Conservation (phyloP, 92 coral and sea anemone genomes). For the Bergia sp. region DNA sequence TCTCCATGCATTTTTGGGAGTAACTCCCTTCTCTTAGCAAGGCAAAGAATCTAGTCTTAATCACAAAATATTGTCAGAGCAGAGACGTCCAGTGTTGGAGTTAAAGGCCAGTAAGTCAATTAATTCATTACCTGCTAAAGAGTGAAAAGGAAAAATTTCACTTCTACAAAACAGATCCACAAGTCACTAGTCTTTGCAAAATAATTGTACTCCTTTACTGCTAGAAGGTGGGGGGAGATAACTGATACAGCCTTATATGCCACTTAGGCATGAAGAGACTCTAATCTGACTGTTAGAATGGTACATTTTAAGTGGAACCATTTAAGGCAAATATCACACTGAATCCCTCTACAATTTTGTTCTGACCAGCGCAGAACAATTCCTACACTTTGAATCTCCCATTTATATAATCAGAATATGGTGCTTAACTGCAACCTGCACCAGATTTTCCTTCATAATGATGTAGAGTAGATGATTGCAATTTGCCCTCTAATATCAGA, state of each 20-base stretch:
- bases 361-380: conserved; percentile 25
- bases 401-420: too few relatives aligned
- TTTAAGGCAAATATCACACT: conserved; percentile 49
- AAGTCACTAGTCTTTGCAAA: conserved; percentile 39
- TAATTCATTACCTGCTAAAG: conserved; percentile 37
- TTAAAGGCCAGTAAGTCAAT: conserved; percentile 33
- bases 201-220: conserved; percentile 50
- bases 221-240: not conserved
- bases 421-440: too few relatives aligned
- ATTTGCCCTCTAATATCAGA: too few relatives aligned
- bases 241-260: too few relatives aligned
- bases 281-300: conserved; percentile 3
- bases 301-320: conserved; percentile 58
- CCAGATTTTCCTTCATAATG: too few relatives aligned
- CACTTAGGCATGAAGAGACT: too few relatives aligned
- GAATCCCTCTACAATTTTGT: conserved; percentile 43
- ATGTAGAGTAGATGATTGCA: too few relatives aligned
- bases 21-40: not conserved
- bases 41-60: not conserved
- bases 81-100: conserved; percentile 53
- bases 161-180: conserved; percentile 45
- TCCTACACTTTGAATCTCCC: not conserved
- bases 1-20: too few relatives aligned
- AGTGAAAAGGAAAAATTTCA: conserved; percentile 45
- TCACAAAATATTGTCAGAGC: not conserved